phyloP scores from a whole-genome alignment of 2,797 vertebrate genomes.

The Gobio occitaniae region DNA sequence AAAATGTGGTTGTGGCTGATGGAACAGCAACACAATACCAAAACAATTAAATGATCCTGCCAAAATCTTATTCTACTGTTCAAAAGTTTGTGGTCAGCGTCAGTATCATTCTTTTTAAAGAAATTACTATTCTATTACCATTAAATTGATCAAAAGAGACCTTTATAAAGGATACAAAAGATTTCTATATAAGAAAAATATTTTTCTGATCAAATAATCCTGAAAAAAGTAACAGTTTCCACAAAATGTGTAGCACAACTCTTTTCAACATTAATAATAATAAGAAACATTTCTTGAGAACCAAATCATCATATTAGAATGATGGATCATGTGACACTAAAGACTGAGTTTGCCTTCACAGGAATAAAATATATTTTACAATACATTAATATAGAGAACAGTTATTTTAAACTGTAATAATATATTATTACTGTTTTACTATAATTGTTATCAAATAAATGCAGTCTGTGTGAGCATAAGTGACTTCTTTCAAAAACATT shows the following conservation, averaged over 20 bases:
- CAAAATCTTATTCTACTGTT: background rate
- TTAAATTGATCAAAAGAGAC: too few relatives aligned
- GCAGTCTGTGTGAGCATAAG: background rate
- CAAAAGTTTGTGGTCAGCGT: background rate
- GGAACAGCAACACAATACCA: background rate
- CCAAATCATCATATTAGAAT: background rate
- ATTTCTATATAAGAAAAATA: too few relatives aligned
- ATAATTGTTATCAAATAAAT: slow-evolving; percentile 2
- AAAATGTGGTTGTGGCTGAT: background rate
- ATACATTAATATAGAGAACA: background rate
- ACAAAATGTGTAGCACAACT: background rate
- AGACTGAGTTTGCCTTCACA: background rate
- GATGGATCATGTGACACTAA: background rate
- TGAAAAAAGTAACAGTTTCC: too few relatives aligned
- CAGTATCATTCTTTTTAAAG: too few relatives aligned
- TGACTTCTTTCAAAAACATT: background rate
- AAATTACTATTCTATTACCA: too few relatives aligned
- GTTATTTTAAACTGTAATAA: background rate
- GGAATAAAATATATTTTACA: background rate
- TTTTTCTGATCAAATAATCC: too few relatives aligned
- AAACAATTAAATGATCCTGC: slow-evolving; percentile 9
- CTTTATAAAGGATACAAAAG: too few relatives aligned
- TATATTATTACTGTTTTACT: background rate
- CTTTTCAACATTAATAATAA: background rate
- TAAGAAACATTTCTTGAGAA: background rate